Evolutionary conservation across 2,888 invertebrate genomes (phyloP), one percentile per base, ranked within the genome.

Genomic region (Tenthredo livida): DNA sequence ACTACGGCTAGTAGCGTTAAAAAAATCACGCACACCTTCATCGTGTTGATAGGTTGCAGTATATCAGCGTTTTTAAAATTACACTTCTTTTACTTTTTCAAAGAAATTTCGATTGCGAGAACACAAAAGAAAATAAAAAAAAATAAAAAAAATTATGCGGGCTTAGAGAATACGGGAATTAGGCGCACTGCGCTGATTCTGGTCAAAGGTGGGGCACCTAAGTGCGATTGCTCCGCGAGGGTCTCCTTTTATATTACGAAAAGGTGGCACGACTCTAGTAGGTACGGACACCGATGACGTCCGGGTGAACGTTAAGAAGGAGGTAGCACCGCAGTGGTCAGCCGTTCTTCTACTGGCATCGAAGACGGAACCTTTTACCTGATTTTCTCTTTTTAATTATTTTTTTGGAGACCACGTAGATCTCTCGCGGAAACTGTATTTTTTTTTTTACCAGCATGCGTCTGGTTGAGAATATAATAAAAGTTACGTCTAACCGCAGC

Each of bases 1-100:
- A 88, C 88, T 47, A 88, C 85, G 21, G 87, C 89, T 40, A 89
- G 87, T 58, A 92, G 89, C 43, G 92, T 87, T 72, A 91, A 92
- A 17, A 94, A 43, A 85, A 92, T 85, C 80, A 87, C 21, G 54
- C 58, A 84, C 77, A 84, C 78, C 86, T 87, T 88, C 88, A 88
- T 88, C 25, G 12, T 47, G 72, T 40, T 21, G 25, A 33, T 21
- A 25, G n/a, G 6, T 6, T 40, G 47, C 1, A 12, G 43, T 54
- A 9, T 33, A 54, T 54, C 17, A 54, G 10, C 10, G 10, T 25
- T 25, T 77, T 54, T 0, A 25, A 50, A 77, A 75, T 25, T 21
- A 12, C 10, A 21, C 43, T 25, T n/a, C 4, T 25, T 47, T 12
- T 25, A 29, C 29, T 40, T n/a, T n/a, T 33, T 47, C 33, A 7